Percentiles rank a stretch among this genome's conserved stretches.
phyloP scores from a whole-genome alignment of 2,888 invertebrate species.

The Drosophila rubida region DNA sequence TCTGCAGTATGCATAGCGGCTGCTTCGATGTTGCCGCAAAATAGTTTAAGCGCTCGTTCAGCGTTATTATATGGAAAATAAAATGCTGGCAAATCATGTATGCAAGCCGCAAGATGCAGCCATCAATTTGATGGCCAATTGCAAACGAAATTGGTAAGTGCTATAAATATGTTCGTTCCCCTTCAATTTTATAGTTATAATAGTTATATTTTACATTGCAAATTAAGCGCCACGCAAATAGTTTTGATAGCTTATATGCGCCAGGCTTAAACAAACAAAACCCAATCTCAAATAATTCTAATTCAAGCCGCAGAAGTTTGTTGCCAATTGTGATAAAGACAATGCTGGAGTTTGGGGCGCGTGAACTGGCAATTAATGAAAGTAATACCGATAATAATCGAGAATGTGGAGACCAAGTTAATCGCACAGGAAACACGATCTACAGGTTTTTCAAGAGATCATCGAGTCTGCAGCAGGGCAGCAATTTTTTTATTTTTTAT shows the following conservation, averaged over 20 bases:
- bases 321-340: background rate
- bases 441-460: conserved; percentile 32
- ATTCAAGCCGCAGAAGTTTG: no score
- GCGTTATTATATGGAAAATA: background rate
- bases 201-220: no score
- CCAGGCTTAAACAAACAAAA: no score
- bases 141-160: background rate
- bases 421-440: conserved; percentile 18
- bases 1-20: no score
- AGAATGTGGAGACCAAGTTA: conserved; percentile 13
- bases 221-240: no score
- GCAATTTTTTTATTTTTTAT: conserved; percentile 13
- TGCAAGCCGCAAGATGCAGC: background rate
- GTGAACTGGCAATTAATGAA: conserved; percentile 10
- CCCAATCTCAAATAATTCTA: no score
- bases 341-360: background rate
- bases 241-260: no score
- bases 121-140: background rate
- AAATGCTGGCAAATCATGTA: background rate
- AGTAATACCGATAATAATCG: conserved; percentile 24
- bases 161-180: background rate
- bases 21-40: background rate
- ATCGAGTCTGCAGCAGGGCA: background rate
- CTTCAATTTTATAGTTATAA: background rate
- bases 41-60: background rate